These are phyloP conservation scores for Sebastes schlegelii DNA, from an alignment of 2,113 vertebrate genomes.

Conservation along the genomic window DNA sequence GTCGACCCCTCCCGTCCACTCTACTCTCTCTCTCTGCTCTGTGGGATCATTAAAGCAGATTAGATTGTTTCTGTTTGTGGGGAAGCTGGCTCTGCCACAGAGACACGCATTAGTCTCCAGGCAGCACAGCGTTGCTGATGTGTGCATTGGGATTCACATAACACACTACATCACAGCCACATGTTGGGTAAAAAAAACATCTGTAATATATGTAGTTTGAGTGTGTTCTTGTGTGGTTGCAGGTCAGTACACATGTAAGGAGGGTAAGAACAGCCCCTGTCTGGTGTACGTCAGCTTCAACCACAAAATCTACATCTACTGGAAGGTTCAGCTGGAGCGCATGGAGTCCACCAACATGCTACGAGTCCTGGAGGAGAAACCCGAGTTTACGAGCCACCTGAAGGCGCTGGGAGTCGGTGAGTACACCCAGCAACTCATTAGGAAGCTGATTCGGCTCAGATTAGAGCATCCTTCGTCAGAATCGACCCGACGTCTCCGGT, in stretches of 20 bases:
- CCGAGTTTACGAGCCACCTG: conserved; percentile 85
- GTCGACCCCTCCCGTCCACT: too few species aligned
- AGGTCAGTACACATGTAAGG: conserved; percentile 97
- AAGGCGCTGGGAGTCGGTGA: conserved; percentile 88
- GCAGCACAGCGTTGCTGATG: conserved; percentile 18
- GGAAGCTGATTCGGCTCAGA: background rate
- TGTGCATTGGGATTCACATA: conserved; percentile 37
- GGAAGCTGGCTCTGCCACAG: background rate
- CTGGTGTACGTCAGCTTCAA: conserved; percentile 97
- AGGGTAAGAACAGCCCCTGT: conserved; percentile 92
- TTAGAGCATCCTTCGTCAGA: background rate
- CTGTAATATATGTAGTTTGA: background rate
- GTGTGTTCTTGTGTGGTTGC: conserved; percentile 14
- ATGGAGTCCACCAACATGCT: conserved; percentile 96
- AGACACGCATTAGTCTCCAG: background rate
- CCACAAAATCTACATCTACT: conserved; percentile 97
- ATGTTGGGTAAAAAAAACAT: background rate
- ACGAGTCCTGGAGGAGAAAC: conserved; percentile 88
- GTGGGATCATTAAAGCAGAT: conserved; percentile 18
- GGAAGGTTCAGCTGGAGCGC: conserved; percentile 94
- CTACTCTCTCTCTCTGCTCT: background rate
- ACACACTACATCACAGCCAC: background rate
- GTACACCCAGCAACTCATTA: conserved; percentile 42
- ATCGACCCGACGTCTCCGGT: background rate
- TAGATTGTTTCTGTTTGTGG: conserved; percentile 32